Evolutionary conservation across 2,888 invertebrate genomes (phyloP).

Genomic region (Villa cingulata): DNA sequence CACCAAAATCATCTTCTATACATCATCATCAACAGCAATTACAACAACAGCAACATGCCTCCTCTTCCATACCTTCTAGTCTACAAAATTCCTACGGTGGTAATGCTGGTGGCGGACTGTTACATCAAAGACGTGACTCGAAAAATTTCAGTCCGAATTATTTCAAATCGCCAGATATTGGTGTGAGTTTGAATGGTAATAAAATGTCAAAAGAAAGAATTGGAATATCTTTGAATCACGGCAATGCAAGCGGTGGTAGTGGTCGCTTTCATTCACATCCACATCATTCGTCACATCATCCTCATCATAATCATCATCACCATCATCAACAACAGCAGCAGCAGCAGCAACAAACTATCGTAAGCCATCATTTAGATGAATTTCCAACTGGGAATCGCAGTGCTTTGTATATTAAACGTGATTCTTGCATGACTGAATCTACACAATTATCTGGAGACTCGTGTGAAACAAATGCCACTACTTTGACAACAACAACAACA

Average conservation of each 20-base stretch:
- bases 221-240: neutral
- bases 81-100: neutral
- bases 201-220: neutral
- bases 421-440: slow-evolving; percentile 33
- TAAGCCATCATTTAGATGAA: slow-evolving; percentile 6
- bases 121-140: slow-evolving; percentile 3
- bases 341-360: neutral
- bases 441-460: slow-evolving; percentile 34
- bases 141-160: slow-evolving; percentile 5
- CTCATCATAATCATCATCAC: neutral
- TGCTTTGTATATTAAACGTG: slow-evolving; percentile 24
- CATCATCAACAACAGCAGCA: neutral
- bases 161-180: neutral
- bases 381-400: slow-evolving; percentile 4
- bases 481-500: slow-evolving; percentile 28
- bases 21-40: neutral
- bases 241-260: neutral
- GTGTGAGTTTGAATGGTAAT: neutral
- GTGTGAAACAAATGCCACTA: slow-evolving; percentile 26
- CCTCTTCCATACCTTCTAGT: neutral
- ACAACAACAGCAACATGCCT: neutral
- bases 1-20: neutral
- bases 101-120: neutral
- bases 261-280: neutral
- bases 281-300: neutral